Evolutionary conservation across 1,140 invertebrate genomes (phyloP), one percentile per base, ranked within the genome.

Genomic region (Zophobas atratus): DNA sequence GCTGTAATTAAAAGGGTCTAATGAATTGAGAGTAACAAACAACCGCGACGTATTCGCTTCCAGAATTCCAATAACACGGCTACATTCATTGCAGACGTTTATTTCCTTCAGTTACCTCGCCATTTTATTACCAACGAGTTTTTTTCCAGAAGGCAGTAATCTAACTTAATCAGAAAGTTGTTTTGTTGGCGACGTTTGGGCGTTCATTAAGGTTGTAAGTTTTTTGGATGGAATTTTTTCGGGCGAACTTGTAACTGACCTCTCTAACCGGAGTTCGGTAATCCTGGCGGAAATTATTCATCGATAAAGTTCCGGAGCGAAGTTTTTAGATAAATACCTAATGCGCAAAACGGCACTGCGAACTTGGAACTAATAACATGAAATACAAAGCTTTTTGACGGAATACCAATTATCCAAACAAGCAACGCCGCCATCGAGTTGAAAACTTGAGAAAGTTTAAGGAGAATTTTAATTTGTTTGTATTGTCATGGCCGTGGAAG

Each of bases 1-100:
- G 73, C 73, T 48, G 73, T 75, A 75, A 75, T 75, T 75, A 75
- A 75, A 75, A 75, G 73, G 73, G 73, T 75, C 73, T 75, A 75
- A 75, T 75, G 73, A 75, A 75, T 75, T 60, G 73, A 75, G 55
- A 75, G 73, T 75, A 60, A 75, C 73, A 60, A 75, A 57, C 55
- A 75, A 75, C 73, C 73, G 48, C 55, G 73, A 48, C 55, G 73
- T 53, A 75, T 43, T 56, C 55, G 55, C 53, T 57, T 56, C 53
- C 41, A 75, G 73, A 75, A 75, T 75, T 75, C 73, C 60, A 67
- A 67, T 67, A 67, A 67, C 36, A 43, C n/a, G 38, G 39, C 38
- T 67, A 43, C 38, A 67, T 67, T 67, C 39, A 55, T 55, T 55
- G 33, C 20, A 55, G 53, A 5, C 6, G 60, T 67, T 63, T 51